Base-by-base conservation (phyloP, 2,797 vertebrate genomes). In the Capromys pilorides region DNA sequence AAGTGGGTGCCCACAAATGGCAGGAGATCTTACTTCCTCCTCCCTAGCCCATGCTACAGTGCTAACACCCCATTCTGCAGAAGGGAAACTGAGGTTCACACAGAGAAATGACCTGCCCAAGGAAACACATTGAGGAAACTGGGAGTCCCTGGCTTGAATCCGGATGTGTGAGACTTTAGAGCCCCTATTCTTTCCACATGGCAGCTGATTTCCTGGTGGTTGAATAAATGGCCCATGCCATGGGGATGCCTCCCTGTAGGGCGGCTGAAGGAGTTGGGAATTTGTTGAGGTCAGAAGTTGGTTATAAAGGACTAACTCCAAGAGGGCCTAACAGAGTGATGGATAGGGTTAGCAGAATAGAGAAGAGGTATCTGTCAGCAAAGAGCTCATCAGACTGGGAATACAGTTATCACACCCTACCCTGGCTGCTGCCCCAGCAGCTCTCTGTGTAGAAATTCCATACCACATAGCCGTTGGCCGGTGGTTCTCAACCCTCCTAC, bases 91-190 rank as follows among this genome's bases (percentile, higher is more conserved):
- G 59, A 66, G 73, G 36, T 84, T 83, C 33, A 67, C 10, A 57
- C 1, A 73, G 66, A 86, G 62, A 28, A 87, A 77, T 24, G 69
- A 51, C 26, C 16, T 80, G 22, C 31, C 39, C 33, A 33, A 49
- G 61, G 45, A 21, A 18, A 51, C 10, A 36, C 9, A 4, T 14
- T 41, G 2, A 57, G 62, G 51, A 51, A 39, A 12, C n/a, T 13
- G 41, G 61, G 18, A 66, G 45, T 1, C 1, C 0, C 0, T 0
- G 21, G 14, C 4, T 1, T 0, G 7, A 83, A 49, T 31, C 64
- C 39, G n/a, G 51, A 22, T 1, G n/a, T 67, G 45, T 71, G 85
- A 36, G 5, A 26, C 1, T 51, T 69, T 39, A 69, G 16, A 71
- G 71, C 11, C 57, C 39, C 36, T 45, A 41, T 5, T 49, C 14